Percentiles rank a stretch among this genome's conserved stretches.
These are phyloP conservation scores for Chlorops oryzae DNA, from an alignment of 1,140 invertebrate species.

Conservation along the genomic window DNA sequence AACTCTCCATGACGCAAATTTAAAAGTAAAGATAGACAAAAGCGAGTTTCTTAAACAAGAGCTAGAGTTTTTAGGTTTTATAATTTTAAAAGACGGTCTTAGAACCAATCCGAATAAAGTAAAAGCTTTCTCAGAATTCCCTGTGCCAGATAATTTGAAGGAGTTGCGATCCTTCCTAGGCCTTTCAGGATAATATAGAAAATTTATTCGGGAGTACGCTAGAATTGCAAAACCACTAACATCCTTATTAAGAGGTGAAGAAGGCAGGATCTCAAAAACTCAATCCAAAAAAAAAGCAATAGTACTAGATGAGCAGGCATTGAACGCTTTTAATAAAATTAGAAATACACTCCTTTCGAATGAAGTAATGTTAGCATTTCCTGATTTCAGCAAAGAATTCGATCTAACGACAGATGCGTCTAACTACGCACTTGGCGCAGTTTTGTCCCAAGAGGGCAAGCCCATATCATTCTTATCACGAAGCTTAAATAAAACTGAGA, in stretches of 20 bases:
- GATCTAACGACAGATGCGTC: slow-evolving; percentile 30
- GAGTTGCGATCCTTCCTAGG: slow-evolving; percentile 19
- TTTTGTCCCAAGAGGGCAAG: slow-evolving; percentile 33
- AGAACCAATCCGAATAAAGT: slow-evolving; percentile 23
- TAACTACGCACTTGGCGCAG: slow-evolving; percentile 25
- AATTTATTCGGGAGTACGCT: slow-evolving; percentile 18
- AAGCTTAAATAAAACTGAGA: slow-evolving; percentile 39
- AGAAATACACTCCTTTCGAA: not conserved
- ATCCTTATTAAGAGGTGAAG: too few species aligned
- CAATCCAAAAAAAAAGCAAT: not conserved
- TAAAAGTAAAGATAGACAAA: too few species aligned
- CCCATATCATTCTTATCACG: slow-evolving; percentile 15
- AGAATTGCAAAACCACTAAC: slow-evolving; percentile 10
- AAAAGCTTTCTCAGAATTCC: slow-evolving; percentile 13
- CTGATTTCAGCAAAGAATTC: slow-evolving; percentile 31
- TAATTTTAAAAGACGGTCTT: too few species aligned
- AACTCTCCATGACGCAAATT: not conserved
- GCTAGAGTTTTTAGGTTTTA: too few species aligned
- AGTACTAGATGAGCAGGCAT: not conserved
- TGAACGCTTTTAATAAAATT: not conserved
- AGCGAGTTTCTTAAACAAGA: too few species aligned
- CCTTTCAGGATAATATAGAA: slow-evolving; percentile 10
- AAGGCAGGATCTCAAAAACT: too few species aligned
- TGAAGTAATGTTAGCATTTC: slow-evolving; percentile 1
- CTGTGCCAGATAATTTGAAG: slow-evolving; percentile 17